A percentile compares a stretch with the other conserved stretches of the same genome.
Conservation (phyloP, 2,797 vertebrate species). For the Chromobotia macracanthus region DNA sequence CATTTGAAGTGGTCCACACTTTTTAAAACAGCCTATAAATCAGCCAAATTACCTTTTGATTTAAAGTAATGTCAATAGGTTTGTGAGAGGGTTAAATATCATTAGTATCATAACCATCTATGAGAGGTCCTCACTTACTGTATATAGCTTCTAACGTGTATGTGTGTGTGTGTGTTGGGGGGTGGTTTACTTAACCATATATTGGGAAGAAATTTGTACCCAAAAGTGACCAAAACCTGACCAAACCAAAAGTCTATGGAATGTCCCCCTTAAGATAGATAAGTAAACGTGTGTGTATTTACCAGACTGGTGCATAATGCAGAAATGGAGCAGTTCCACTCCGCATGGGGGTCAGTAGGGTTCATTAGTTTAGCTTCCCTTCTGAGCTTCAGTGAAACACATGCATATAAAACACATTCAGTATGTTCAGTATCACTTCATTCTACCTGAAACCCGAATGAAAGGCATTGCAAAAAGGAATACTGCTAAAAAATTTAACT, state of each 20-base stretch:
- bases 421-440: constrained; percentile 30
- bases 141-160: background rate
- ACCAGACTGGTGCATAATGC: constrained; percentile 44
- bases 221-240: too few relatives aligned
- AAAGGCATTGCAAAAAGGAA: constrained; percentile 3
- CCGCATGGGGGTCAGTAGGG: constrained; percentile 20
- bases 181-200: too few relatives aligned
- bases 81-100: background rate
- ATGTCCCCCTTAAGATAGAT: too few relatives aligned
- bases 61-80: background rate
- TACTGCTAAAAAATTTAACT: constrained; percentile 14
- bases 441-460: background rate
- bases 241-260: too few relatives aligned
- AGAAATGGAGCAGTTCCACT: constrained; percentile 41
- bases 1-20: too few relatives aligned
- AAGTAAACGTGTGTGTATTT: background rate
- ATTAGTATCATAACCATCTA: background rate
- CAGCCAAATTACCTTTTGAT: too few relatives aligned
- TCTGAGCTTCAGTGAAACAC: constrained; percentile 40
- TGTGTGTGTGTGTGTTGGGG: constrained; percentile 26
- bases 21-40: too few relatives aligned
- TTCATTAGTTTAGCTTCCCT: constrained; percentile 46
- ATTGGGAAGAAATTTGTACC: too few relatives aligned
- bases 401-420: background rate
- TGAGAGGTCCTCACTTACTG: background rate